These are phyloP conservation scores for Addax nasomaculatus DNA, from an alignment of 2,113 vertebrate genomes.

Conservation along the genomic window DNA sequence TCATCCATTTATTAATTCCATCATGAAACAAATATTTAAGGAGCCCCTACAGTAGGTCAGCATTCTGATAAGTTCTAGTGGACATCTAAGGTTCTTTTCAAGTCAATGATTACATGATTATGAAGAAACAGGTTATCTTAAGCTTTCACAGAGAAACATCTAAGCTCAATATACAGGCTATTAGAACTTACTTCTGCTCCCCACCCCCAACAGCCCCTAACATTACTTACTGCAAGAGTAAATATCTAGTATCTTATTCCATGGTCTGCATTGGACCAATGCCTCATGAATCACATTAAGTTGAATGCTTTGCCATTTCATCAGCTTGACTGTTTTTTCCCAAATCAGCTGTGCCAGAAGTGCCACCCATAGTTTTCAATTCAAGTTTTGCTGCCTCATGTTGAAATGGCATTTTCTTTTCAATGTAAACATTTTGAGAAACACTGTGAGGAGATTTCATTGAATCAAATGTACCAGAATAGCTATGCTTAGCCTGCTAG, in stretches of 20 bases:
- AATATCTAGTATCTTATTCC: neutral
- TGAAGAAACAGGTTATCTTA: neutral
- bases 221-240: neutral
- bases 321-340: neutral
- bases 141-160: neutral
- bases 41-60: neutral
- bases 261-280: neutral
- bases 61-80: neutral
- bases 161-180: neutral
- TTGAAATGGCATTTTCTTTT: slow-evolving; percentile 24
- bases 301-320: neutral
- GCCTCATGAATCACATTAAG: neutral
- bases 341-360: neutral
- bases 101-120: neutral
- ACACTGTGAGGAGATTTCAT: neutral
- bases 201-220: neutral
- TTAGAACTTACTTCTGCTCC: neutral
- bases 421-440: slow-evolving; percentile 42
- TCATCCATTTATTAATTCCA: neutral
- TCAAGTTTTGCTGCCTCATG: slow-evolving; percentile 1
- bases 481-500: neutral
- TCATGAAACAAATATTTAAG: neutral
- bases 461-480: slow-evolving; percentile 14
- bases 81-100: neutral
- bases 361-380: neutral